phyloP scores from a whole-genome alignment of 1,140 invertebrate genomes.

The Leptinotarsa lineolata region DNA sequence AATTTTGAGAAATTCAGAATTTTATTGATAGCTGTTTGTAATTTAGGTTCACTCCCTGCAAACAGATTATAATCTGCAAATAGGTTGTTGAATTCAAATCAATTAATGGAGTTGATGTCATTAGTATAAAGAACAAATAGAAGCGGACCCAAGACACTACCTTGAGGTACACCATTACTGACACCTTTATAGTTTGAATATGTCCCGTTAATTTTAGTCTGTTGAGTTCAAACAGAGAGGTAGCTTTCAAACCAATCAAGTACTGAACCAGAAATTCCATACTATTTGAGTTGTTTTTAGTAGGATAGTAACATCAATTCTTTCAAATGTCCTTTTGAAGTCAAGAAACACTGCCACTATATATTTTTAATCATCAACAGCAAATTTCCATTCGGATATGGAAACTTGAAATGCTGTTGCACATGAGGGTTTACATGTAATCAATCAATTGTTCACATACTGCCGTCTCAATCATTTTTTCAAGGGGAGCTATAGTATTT shows the following conservation, averaged over 20 bases:
- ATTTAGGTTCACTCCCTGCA: background rate
- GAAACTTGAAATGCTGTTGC: constrained; percentile 11
- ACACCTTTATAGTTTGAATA: no score
- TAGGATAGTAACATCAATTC: constrained; percentile 24
- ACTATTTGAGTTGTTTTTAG: constrained; percentile 18
- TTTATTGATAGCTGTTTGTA: constrained; percentile 6
- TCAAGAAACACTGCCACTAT: constrained; percentile 32
- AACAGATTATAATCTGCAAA: background rate
- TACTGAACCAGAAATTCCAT: constrained; percentile 15
- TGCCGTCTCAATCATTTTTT: no score
- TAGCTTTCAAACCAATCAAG: constrained; percentile 11
- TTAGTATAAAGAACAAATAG: no score
- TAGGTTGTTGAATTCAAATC: background rate
- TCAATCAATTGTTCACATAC: no score
- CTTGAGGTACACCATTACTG: no score
- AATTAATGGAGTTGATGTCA: background rate
- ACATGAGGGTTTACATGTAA: constrained; percentile 11
- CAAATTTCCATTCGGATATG: constrained; percentile 17
- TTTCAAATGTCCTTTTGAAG: constrained; percentile 35
- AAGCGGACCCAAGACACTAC: no score
- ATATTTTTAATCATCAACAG: constrained; percentile 15
- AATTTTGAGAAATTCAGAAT: constrained; percentile 2
- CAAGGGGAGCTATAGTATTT: no score
- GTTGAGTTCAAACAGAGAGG: constrained; percentile 12
- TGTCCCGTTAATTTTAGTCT: constrained; percentile 17